A percentile compares a stretch with the other conserved stretches of the same genome.
phyloP scores from a whole-genome alignment of 2,797 vertebrate species.

The Trachurus trachurus region DNA sequence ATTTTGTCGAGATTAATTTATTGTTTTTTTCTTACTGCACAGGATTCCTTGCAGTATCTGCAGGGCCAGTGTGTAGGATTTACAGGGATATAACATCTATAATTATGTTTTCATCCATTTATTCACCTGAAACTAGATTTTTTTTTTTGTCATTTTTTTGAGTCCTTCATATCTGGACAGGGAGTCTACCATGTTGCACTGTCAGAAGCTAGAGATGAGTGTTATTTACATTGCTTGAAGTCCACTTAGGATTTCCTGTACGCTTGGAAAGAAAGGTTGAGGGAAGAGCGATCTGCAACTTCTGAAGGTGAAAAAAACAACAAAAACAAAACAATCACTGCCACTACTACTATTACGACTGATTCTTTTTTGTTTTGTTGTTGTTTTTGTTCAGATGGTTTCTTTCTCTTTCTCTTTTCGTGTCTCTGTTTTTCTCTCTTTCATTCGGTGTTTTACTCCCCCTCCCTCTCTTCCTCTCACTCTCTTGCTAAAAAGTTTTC shows the following conservation, averaged over 20 bases:
- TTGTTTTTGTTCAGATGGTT: conserved; percentile 18
- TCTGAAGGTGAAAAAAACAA: too few species aligned
- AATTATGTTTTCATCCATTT: not conserved
- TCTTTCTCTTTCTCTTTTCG: conserved; percentile 9
- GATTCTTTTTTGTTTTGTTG: too few species aligned
- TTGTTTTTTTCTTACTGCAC: too few species aligned
- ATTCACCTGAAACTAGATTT: not conserved
- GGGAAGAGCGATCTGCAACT: not conserved
- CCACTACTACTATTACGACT: too few species aligned
- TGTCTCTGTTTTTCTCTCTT: conserved; percentile 11
- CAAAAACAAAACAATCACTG: too few species aligned
- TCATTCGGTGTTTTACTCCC: conserved; percentile 5
- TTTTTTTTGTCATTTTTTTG: not conserved
- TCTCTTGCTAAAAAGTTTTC: conserved; percentile 91
- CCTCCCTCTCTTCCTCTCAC: conserved; percentile 22
- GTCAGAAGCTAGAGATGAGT: not conserved
- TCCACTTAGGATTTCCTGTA: too few species aligned
- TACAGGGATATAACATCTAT: not conserved
- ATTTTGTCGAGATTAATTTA: not conserved
- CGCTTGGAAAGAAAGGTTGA: too few species aligned
- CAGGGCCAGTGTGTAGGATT: not conserved
- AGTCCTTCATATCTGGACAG: not conserved
- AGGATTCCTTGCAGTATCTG: not conserved
- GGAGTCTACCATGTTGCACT: not conserved
- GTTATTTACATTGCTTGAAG: not conserved